phyloP scores from a whole-genome alignment of 2,797 vertebrate species.

The Champsocephalus esox region DNA sequence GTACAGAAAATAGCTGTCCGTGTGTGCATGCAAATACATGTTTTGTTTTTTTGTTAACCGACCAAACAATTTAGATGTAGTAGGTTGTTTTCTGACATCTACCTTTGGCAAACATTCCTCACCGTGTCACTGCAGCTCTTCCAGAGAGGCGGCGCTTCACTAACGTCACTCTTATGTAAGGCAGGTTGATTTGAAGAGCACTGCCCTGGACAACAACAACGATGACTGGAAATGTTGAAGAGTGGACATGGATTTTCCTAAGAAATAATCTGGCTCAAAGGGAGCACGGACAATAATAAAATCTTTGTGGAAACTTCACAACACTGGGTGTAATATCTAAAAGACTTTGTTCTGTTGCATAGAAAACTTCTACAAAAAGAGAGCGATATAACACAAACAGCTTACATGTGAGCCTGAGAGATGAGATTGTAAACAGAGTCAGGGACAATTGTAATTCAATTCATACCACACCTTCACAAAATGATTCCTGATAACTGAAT shows the following conservation, averaged over 20 bases:
- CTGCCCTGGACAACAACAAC: conserved; percentile 37
- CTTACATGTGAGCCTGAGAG: conserved; percentile 81
- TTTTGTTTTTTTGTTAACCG: conserved; percentile 45
- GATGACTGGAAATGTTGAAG: conserved; percentile 35
- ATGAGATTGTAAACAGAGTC: conserved; percentile 61
- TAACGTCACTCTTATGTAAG: conserved; percentile 35
- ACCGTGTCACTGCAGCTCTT: conserved; percentile 57
- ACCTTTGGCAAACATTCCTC: conserved; percentile 77
- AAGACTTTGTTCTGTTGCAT: conserved; percentile 82
- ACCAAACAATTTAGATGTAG: conserved; percentile 27
- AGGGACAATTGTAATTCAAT: conserved; percentile 54
- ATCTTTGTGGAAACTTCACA: conserved; percentile 59
- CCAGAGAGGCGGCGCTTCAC: conserved; percentile 43
- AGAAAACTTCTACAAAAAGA: conserved; percentile 84
- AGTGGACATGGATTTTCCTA: conserved; percentile 50
- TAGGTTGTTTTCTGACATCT: conserved; percentile 64
- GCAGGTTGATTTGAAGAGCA: conserved; percentile 55
- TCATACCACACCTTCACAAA: conserved; percentile 33
- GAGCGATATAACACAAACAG: conserved; percentile 71
- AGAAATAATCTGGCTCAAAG: conserved; percentile 73
- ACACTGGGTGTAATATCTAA: conserved; percentile 57
- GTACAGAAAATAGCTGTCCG: conserved; percentile 55
- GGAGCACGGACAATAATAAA: conserved; percentile 65
- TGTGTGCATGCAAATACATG: conserved; percentile 46
- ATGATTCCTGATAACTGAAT: conserved; percentile 38